phyloP scores from a whole-genome alignment of 1,140 invertebrate genomes.

The Nixonia krombeini region DNA sequence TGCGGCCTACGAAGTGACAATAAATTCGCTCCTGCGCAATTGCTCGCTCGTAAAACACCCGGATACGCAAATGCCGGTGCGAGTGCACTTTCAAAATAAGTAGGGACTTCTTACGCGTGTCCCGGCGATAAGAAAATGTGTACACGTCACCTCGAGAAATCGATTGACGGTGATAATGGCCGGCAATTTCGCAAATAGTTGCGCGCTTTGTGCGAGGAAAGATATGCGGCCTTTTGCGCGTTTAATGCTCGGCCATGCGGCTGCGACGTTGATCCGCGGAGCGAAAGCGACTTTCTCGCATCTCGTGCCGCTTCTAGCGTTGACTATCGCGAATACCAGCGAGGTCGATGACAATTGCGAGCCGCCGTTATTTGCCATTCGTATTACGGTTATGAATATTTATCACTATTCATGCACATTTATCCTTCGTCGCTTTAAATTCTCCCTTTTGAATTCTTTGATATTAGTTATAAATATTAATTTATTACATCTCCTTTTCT shows the following conservation, averaged over 20 bases:
- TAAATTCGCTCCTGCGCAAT: no score
- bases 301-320: constrained; percentile 16
- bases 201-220: constrained; percentile 11
- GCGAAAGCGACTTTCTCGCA: constrained; percentile 49
- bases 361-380: no score
- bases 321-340: constrained; percentile 31
- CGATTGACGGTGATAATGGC: constrained; percentile 24
- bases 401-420: no score
- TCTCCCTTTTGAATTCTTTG: no score
- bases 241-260: constrained; percentile 6
- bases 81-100: background rate
- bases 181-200: constrained; percentile 16
- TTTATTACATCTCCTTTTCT: no score
- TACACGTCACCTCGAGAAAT: constrained; percentile 10
- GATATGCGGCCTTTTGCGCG: constrained; percentile 21
- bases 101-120: background rate
- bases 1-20: no score
- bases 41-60: no score
- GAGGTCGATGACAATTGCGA: constrained; percentile 32
- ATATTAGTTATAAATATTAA: no score
- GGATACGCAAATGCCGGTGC: no score
- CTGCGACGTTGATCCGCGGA: constrained; percentile 23
- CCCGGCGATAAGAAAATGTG: background rate
- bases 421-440: no score
- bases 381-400: no score